Base-by-base conservation (phyloP, 2,113 vertebrate genomes). In the Vulpes ferrilata region DNA sequence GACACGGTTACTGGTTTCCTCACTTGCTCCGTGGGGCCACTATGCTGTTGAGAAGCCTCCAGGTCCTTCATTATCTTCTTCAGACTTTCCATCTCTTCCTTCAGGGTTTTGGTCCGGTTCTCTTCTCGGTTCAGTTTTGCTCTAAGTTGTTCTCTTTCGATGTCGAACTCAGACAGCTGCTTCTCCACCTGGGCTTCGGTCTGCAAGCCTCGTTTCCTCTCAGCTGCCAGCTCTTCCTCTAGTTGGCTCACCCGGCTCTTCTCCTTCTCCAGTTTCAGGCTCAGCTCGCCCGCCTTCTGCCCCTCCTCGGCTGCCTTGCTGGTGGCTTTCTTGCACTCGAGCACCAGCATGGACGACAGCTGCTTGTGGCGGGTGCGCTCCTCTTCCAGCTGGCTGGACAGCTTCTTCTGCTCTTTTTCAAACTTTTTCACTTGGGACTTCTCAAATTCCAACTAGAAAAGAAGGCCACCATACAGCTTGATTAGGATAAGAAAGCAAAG, bases 241-340 rank as follows among this genome's bases (percentile, higher is more conserved):
- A 99, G 98, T 64, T 98, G 98, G 17, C 99, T 99, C 92, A 91
- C 99, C 90, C 98, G 99, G 98, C 98, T 99, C 97, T 94, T 99
- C 97, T 99, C 98, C 98, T 99, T 98, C 96, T 99, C 99, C 82
- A 99, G 59, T 51, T 98, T 99, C 43, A 99, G 98, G 98, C 98
- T 99, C 96, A 99, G 92, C 95, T 99, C 99, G 1, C 98, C 98
- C 2, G 99, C 98, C 73, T 99, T 99, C 98, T 99, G 99, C 3
- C 99, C 99, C 94, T 99, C 99, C 97, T 99, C 99, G 16, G 99
- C 98, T 16, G 99, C 99, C 93, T 99, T 99, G 97, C 99, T 98
- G 17, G 99, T 99, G 80, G 99, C 99, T 94, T 99, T 99, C 98
- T 99, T 99, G 98, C 99, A 99, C 98, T 99, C 99, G 67, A 99